These are phyloP conservation scores for Hirtodrosophila confusa DNA, from an alignment of 2,888 invertebrate genomes.

Conservation along the genomic window DNA sequence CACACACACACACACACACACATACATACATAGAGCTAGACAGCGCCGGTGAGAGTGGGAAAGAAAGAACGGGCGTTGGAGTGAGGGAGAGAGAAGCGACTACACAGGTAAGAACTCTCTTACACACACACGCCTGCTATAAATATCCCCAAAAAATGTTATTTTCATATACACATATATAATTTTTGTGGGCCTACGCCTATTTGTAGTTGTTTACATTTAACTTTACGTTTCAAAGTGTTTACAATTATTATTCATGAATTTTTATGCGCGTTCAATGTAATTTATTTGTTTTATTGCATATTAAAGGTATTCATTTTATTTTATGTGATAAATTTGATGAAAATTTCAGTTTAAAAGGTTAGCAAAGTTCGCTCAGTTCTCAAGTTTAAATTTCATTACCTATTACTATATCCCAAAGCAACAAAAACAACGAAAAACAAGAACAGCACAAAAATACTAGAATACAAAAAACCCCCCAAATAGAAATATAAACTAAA, in stretches of 20 bases:
- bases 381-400: slow-evolving; percentile 1
- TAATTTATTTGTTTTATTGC: too few relatives aligned
- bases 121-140: slow-evolving; percentile 34
- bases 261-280: too few relatives aligned
- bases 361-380: too few relatives aligned
- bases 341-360: background rate
- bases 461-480: background rate
- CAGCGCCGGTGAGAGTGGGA: slow-evolving; percentile 8
- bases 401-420: background rate
- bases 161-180: slow-evolving; percentile 24
- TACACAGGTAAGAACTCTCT: slow-evolving; percentile 35
- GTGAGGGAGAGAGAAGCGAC: slow-evolving; percentile 14
- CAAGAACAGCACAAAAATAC: background rate
- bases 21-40: background rate
- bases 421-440: slow-evolving; percentile 2
- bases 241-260: too few relatives aligned
- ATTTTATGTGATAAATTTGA: too few relatives aligned
- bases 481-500: background rate
- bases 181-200: slow-evolving; percentile 10
- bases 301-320: too few relatives aligned
- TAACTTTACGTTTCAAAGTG: too few relatives aligned
- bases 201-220: too few relatives aligned
- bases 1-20: too few relatives aligned
- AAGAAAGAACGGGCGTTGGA: slow-evolving; percentile 3
- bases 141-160: slow-evolving; percentile 42